Percentiles rank a stretch among this genome's conserved stretches.
phyloP scores from a whole-genome alignment of 2,797 vertebrate genomes.

The Pteropus rufus region DNA sequence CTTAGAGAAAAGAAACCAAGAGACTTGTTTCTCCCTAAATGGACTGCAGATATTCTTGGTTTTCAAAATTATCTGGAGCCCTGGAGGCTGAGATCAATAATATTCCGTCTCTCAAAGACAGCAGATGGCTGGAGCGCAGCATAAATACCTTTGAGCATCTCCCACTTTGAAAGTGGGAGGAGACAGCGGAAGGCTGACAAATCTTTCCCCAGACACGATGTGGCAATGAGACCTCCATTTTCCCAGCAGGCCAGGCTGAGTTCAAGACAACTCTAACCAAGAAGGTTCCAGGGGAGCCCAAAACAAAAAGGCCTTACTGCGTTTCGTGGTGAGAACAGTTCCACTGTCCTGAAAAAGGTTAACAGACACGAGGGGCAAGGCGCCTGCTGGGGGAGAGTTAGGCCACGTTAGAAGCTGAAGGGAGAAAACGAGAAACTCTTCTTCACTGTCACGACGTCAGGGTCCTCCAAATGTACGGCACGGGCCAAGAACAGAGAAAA shows the following conservation, averaged over 20 bases:
- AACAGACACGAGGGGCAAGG: background rate
- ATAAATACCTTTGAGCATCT: conserved; percentile 61
- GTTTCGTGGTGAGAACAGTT: background rate
- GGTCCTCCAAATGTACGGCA: background rate
- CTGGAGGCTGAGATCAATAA: conserved; percentile 72
- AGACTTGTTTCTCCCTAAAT: conserved; percentile 77
- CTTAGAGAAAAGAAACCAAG: conserved; percentile 73
- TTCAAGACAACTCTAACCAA: background rate
- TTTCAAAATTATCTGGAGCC: conserved; percentile 79
- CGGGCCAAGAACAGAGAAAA: background rate
- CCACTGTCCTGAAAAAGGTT: background rate
- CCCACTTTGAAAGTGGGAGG: conserved; percentile 23
- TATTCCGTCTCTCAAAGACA: conserved; percentile 63
- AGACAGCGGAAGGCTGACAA: conserved; percentile 46
- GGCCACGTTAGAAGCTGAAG: background rate
- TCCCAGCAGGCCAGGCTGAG: background rate
- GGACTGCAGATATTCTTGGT: conserved; percentile 75
- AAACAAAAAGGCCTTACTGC: fast-evolving
- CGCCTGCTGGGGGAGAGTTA: background rate
- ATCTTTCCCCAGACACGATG: conserved; percentile 23
- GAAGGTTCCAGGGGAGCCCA: background rate
- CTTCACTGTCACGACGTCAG: background rate
- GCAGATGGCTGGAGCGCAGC: conserved; percentile 76
- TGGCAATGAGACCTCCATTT: background rate
- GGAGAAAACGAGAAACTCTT: background rate